These are phyloP conservation scores for Acanthacorydalis orientalis DNA, from an alignment of 2,888 invertebrate species.

Conservation along the genomic window DNA sequence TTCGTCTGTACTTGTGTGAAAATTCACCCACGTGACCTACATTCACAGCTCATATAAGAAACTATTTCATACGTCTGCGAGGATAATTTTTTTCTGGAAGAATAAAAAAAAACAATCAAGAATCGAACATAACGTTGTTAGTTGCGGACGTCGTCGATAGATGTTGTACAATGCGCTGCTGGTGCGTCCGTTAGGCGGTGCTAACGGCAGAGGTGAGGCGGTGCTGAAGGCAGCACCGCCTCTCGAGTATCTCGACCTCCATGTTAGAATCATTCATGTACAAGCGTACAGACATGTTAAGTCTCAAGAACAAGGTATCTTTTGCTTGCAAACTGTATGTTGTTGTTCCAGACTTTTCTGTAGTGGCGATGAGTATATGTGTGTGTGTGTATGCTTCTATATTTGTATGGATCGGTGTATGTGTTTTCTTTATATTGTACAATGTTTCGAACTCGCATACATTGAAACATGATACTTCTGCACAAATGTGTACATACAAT, in stretches of 20 bases:
- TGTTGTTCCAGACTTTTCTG: too few species aligned
- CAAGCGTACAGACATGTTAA: conserved; percentile 12
- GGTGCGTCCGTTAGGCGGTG: not conserved
- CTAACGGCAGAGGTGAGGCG: not conserved
- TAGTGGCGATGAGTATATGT: not conserved
- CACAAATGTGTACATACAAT: too few species aligned
- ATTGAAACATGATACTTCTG: too few species aligned
- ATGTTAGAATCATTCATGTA: conserved; percentile 24
- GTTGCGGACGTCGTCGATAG: not conserved
- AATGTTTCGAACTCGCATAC: too few species aligned
- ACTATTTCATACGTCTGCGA: too few species aligned
- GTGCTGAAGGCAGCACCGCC: not conserved
- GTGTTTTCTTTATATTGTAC: too few species aligned
- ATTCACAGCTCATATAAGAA: too few species aligned
- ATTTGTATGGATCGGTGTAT: not conserved
- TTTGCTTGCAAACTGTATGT: not conserved
- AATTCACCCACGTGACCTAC: too few species aligned
- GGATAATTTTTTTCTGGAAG: too few species aligned
- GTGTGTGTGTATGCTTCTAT: not conserved
- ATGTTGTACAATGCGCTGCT: not conserved
- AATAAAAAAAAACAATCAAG: not conserved
- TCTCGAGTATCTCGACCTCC: conserved; percentile 18
- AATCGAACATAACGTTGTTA: not conserved
- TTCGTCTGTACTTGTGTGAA: too few species aligned
- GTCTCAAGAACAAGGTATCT: not conserved